Conservation (phyloP, 2,888 invertebrate genomes). For the Calephelis perditalis region DNA sequence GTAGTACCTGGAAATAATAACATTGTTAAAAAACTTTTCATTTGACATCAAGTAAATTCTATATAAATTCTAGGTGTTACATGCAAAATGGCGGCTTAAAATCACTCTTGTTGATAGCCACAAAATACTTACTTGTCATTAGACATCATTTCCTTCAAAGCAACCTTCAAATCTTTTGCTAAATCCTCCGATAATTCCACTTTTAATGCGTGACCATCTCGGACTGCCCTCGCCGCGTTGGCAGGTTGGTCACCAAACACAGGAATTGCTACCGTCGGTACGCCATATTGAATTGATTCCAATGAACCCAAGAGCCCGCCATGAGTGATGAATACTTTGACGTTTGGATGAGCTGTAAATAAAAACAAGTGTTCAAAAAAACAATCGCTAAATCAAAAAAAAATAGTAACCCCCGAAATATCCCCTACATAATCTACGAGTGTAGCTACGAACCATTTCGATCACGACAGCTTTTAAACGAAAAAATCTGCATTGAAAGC, state of each 20-base stretch:
- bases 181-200: slow-evolving; percentile 37
- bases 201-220: slow-evolving; percentile 39
- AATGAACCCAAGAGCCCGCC: slow-evolving; percentile 41
- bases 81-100: too few relatives aligned
- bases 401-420: too few relatives aligned
- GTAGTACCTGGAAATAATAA: slow-evolving; percentile 41
- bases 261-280: slow-evolving; percentile 49
- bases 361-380: not conserved
- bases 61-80: not conserved
- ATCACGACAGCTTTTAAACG: too few relatives aligned
- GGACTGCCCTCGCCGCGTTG: slow-evolving; percentile 42
- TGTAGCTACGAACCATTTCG: too few relatives aligned
- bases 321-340: slow-evolving; percentile 43
- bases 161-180: slow-evolving; percentile 35
- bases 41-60: not conserved
- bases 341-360: slow-evolving; percentile 40
- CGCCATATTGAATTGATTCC: slow-evolving; percentile 42
- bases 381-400: too few relatives aligned
- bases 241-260: slow-evolving; percentile 54
- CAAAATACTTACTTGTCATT: slow-evolving; percentile 39
- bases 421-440: too few relatives aligned
- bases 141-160: slow-evolving; percentile 39
- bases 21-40: not conserved
- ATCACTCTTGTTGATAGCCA: too few relatives aligned
- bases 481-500: too few relatives aligned